A percentile compares a stretch with the other conserved stretches of the same genome.
Evolutionary conservation across 2,797 vertebrate species (phyloP).

Genomic region (Fratercula arctica): DNA sequence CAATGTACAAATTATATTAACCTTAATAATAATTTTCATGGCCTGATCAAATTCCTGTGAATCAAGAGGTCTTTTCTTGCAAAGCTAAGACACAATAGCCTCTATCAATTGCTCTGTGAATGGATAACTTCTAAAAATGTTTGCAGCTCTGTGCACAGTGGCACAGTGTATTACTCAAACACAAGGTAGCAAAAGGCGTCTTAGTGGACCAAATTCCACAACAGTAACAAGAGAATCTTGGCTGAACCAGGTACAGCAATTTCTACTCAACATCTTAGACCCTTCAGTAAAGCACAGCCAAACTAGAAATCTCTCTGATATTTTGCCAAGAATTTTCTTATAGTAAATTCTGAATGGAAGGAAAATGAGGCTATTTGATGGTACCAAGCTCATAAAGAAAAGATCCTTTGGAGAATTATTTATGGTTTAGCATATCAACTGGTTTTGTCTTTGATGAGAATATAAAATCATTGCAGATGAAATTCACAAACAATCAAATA

Average conservation of each 20-base stretch:
- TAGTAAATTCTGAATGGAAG: not conserved
- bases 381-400: not conserved
- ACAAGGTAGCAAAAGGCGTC: not conserved
- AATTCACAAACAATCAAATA: not conserved
- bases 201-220: not conserved
- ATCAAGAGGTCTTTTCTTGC: not conserved
- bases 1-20: fast-evolving
- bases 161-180: not conserved
- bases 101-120: not conserved
- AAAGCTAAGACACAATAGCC: not conserved
- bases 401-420: not conserved
- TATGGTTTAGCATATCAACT: not conserved
- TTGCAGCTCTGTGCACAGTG: not conserved
- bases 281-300: not conserved
- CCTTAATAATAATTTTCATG: not conserved
- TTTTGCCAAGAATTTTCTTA: not conserved
- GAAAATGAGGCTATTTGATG: not conserved
- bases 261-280: not conserved
- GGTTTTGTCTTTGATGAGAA: not conserved
- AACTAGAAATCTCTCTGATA: not conserved
- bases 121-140: not conserved
- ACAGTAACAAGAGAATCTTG: not conserved
- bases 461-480: not conserved
- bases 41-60: not conserved
- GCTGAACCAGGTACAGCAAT: not conserved